Evolutionary conservation across 2,113 vertebrate species (phyloP).

Genomic region (Callipepla californica): DNA sequence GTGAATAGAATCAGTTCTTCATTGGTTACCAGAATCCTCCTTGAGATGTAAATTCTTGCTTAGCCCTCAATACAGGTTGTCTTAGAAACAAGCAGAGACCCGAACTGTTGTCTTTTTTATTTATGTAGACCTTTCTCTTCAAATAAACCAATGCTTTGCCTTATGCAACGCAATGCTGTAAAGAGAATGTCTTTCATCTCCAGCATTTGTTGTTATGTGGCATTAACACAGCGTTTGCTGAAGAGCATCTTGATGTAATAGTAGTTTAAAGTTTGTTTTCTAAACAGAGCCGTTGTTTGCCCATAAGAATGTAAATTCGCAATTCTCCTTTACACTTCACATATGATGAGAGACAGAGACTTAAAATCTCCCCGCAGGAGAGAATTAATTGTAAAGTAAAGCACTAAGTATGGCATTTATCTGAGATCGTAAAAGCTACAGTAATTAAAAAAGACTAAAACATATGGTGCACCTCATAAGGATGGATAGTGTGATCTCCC

Average conservation of each 20-base stretch:
- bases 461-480: conserved; percentile 20
- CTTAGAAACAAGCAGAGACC: background rate
- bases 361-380: conserved; percentile 20
- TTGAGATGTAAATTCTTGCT: background rate
- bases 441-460: conserved; percentile 40
- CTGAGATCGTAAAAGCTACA: conserved; percentile 41
- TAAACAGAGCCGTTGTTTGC: conserved; percentile 32
- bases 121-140: background rate
- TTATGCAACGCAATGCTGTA: background rate
- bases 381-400: conserved; percentile 48
- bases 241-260: conserved; percentile 1
- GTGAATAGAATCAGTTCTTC: background rate
- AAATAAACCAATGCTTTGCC: background rate
- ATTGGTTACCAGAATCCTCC: background rate
- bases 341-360: background rate
- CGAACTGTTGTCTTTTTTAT: background rate
- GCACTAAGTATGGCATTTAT: conserved; percentile 51
- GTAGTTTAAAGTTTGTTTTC: conserved; percentile 46
- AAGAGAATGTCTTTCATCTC: background rate
- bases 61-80: background rate
- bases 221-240: background rate
- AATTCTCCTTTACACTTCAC: conserved; percentile 10
- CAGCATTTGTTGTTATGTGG: background rate
- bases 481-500: background rate
- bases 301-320: conserved; percentile 29